Evolutionary conservation across 2,797 vertebrate species (phyloP), one percentile per base, ranked within the genome.

Genomic region (Epinephelus malabaricus): DNA sequence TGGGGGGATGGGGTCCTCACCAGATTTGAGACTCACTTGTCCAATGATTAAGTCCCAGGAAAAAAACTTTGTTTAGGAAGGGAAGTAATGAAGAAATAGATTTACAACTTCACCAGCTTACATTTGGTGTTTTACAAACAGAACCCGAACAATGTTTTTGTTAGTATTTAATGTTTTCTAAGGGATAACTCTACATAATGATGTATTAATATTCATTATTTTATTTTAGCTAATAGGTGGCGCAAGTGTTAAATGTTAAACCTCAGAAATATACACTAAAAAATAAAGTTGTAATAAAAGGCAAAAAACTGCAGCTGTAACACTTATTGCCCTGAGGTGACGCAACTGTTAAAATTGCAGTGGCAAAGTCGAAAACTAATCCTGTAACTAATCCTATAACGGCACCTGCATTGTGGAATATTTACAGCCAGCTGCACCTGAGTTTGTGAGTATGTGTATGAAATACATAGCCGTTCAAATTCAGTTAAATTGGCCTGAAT

Each of bases 191-290:
- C 34, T 4, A 14, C 21, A 61, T 50, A 23, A 43, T 27, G 6
- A 38, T 51, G 1, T 60, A 46, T 25, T 25, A 38, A 3, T 50
- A n/a, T 38, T 11, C 4, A 54, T 47, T 27, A 13, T 64, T 56
- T 27, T n/a, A 58, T 30, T 46, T 50, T 19, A 61, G 19, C 21
- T 17, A 8, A 47, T 6, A 30, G 17, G 17, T 69, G 45, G 34
- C 6, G 54, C 34, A 68, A n/a, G 11, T 55, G 21, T 73, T 30
- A n/a, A 46, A 59, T 50, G 15, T 59, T 43, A 71, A 66, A 60
- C 18, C 2, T 62, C 15, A 55, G 43, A 69, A 21, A 19, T 18
- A 19, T 21, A 46, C 10, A 34, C 34, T 15, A 53, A 23, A 76
- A 47, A 68, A 61, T 34, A 3, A 34, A 30, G 19, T 18, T 62